Percentiles rank a stretch among this genome's conserved stretches.
Conservation (phyloP, 2,113 vertebrate species). For the Bombycilla garrulus region DNA sequence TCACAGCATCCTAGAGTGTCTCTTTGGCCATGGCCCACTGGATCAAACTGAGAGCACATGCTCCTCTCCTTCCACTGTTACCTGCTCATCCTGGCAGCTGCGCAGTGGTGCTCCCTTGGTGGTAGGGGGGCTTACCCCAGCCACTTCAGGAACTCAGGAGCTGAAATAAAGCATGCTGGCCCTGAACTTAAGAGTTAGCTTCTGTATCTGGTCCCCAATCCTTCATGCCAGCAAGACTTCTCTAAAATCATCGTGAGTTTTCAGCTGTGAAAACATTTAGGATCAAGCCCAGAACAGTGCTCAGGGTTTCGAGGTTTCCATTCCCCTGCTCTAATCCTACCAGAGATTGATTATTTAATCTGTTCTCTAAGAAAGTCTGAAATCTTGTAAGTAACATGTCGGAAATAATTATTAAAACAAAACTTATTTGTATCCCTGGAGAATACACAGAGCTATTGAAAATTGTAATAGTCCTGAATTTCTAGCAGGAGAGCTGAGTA, state of each 20-base stretch:
- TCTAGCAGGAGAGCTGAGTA: background rate
- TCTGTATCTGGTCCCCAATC: background rate
- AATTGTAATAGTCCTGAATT: conserved; percentile 23
- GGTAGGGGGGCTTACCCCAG: accelerated
- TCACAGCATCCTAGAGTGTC: accelerated
- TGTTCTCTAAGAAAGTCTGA: conserved; percentile 20
- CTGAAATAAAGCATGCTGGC: background rate
- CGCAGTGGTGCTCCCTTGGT: background rate
- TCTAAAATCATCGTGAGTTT: background rate
- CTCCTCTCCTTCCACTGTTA: background rate
- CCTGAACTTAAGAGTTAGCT: background rate
- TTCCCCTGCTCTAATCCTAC: conserved; percentile 16
- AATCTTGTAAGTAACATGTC: conserved; percentile 38
- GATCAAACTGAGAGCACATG: accelerated
- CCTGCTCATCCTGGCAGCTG: background rate
- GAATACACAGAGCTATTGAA: conserved; percentile 37
- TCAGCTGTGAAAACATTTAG: background rate
- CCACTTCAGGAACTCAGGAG: background rate
- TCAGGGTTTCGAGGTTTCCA: background rate
- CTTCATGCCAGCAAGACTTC: background rate
- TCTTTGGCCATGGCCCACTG: background rate
- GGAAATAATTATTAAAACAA: conserved; percentile 49
- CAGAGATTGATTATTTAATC: conserved; percentile 45
- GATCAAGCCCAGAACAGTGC: background rate
- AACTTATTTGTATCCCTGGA: background rate